phyloP scores from a whole-genome alignment of 1,140 invertebrate genomes.

The Drosophila insularis region DNA sequence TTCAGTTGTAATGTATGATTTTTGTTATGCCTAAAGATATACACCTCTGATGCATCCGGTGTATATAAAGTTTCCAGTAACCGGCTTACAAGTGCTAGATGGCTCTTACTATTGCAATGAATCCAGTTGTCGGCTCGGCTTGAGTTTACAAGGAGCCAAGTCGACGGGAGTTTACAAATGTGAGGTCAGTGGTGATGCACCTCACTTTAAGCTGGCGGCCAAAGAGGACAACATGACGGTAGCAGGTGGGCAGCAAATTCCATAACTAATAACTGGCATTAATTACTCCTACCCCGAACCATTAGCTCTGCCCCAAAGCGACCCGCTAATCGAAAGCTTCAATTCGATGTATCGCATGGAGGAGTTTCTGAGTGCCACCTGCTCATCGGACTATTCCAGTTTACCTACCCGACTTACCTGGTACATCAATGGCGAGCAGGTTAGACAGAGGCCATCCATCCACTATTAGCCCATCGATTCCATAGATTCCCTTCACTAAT shows the following conservation, averaged over 20 bases:
- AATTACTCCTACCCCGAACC: background rate
- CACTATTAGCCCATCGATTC: background rate
- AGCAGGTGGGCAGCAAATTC: conserved; percentile 83
- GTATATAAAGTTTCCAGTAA: conserved; percentile 73
- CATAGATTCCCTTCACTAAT: background rate
- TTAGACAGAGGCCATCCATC: conserved; percentile 35
- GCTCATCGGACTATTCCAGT: conserved; percentile 85
- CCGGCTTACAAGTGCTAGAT: conserved; percentile 89
- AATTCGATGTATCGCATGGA: conserved; percentile 84
- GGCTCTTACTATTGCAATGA: conserved; percentile 86
- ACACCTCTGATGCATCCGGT: conserved; percentile 76
- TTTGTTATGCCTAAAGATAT: conserved; percentile 55
- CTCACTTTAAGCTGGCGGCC: conserved; percentile 85
- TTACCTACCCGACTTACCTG: conserved; percentile 85
- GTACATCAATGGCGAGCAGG: conserved; percentile 86
- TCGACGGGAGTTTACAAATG: conserved; percentile 85
- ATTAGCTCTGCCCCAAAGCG: conserved; percentile 84
- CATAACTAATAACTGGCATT: conserved; percentile 31
- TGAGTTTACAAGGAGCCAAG: conserved; percentile 84
- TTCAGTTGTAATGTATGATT: background rate
- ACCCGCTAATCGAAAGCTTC: conserved; percentile 84
- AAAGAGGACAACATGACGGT: conserved; percentile 86
- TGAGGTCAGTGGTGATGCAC: conserved; percentile 86
- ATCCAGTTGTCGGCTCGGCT: conserved; percentile 83
- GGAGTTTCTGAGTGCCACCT: conserved; percentile 85